Evolutionary conservation across 2,888 invertebrate species (phyloP).

Genomic region (Cerastis leucographa): DNA sequence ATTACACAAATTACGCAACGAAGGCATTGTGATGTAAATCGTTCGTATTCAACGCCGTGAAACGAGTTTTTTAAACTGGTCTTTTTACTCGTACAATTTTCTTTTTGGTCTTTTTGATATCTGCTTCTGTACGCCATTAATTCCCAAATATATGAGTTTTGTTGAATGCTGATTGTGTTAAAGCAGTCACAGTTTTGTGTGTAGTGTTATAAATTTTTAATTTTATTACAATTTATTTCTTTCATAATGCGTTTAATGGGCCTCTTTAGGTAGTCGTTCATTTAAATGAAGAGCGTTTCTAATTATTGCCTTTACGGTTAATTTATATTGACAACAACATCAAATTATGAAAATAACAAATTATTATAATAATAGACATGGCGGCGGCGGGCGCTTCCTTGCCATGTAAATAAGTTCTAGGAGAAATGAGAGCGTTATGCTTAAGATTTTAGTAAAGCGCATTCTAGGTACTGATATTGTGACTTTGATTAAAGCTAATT

Average conservation of each 20-base stretch:
- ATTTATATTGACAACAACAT: neutral
- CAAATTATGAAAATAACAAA: neutral
- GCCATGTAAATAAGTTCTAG: slow-evolving; percentile 3
- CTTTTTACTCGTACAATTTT: slow-evolving; percentile 27
- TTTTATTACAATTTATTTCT: slow-evolving; percentile 17
- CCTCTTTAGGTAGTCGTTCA: slow-evolving; percentile 10
- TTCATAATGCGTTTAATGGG: slow-evolving; percentile 17
- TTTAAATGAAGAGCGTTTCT: slow-evolving; percentile 10
- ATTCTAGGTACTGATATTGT: neutral
- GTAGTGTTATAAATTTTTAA: slow-evolving; percentile 20
- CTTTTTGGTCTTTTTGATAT: slow-evolving; percentile 31
- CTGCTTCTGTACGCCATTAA: slow-evolving; percentile 32
- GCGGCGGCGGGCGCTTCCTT: neutral
- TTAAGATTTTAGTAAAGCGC: neutral
- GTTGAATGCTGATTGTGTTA: slow-evolving; percentile 27
- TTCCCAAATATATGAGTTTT: slow-evolving; percentile 42
- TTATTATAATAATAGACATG: neutral
- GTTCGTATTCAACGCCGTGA: slow-evolving; percentile 32
- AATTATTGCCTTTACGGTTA: neutral
- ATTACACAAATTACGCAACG: slow-evolving; percentile 50
- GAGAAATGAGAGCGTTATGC: neutral
- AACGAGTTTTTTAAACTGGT: slow-evolving; percentile 59
- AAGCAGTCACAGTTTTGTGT: slow-evolving; percentile 18
- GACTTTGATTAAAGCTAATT: too few species aligned
- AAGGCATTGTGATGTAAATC: slow-evolving; percentile 49